These are phyloP conservation scores for Aporophyla lueneburgensis DNA, from an alignment of 2,888 invertebrate genomes.

Conservation along the genomic window DNA sequence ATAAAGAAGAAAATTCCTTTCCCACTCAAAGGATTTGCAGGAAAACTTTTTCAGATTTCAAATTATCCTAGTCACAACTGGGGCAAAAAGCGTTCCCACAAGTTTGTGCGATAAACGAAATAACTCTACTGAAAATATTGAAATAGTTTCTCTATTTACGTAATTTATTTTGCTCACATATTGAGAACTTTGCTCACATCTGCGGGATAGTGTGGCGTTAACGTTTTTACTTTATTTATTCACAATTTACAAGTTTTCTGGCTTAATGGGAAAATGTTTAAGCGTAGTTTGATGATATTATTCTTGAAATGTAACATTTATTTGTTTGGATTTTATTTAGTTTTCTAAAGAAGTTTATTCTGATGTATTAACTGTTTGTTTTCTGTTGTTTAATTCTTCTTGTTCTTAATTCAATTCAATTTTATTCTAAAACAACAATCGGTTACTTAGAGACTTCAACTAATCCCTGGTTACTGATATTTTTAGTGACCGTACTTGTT, in stretches of 20 bases:
- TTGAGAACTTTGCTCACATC: conserved; percentile 3
- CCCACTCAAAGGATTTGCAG: background rate
- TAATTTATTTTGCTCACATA: conserved; percentile 28
- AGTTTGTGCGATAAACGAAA: conserved; percentile 2
- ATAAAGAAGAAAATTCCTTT: conserved; percentile 16
- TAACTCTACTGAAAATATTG: conserved; percentile 21
- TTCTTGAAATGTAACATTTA: background rate
- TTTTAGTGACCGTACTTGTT: too few species aligned
- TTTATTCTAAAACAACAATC: too few species aligned
- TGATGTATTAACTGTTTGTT: too few species aligned
- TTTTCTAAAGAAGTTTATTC: too few species aligned
- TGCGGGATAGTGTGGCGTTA: conserved; percentile 1
- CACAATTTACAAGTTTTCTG: background rate
- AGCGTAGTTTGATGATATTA: background rate
- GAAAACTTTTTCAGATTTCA: conserved; percentile 15
- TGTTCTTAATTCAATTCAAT: too few species aligned
- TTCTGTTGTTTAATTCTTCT: too few species aligned
- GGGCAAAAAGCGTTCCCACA: conserved; percentile 11
- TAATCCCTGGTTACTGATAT: too few species aligned
- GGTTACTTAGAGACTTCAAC: too few species aligned
- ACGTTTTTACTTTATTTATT: background rate
- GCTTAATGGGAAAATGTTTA: background rate
- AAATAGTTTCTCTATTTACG: conserved; percentile 32
- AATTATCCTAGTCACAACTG: background rate
- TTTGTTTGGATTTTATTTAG: too few species aligned